Base-by-base conservation (phyloP, 2,113 vertebrate species). In the Rana temporaria region DNA sequence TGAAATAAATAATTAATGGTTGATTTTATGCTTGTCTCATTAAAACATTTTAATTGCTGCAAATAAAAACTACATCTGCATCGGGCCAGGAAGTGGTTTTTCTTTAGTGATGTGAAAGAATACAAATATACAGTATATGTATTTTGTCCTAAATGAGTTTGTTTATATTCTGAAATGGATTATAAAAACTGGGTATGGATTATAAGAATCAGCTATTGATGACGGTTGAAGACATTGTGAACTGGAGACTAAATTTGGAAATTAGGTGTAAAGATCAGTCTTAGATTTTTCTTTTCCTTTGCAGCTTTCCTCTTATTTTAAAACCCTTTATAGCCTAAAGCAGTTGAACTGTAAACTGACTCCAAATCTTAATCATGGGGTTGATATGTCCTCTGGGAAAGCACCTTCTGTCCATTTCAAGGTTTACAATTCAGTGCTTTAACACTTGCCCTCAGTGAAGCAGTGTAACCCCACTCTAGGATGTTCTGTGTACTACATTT, bases 1-100 rank as follows among this genome's bases (percentile, higher is more conserved):
- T 93, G 93, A 95, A 95, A 95, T 92, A 94, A 97, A 97, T 96
- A 97, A 98, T 98, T 96, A 97, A 98, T 98, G 97, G 95, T 93
- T 93, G 96, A 96, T 96, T 93, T 95, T 95, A 96, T 93, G 97
- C 90, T 94, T 97, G 96, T 98, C 97, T 97, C 96, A 98, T 99
- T 96, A 99, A 98, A 97, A 98, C 95, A 96, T 96, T 98, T 97
- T 97, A 97, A 97, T 96, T 94, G 95, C 96, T 90, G 94, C 94
- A 92, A 95, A 95, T 92, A 95, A 94, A 90, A 83, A 94, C 93
- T 91, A 89, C 93, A 90, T 91, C 93, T 92, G 91, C 64, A 75
- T 66, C 32, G 16, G 63, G 53, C 84, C 17, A 59, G 26, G 48
- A 30, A 14, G 60, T 19, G 14, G 12, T 63, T 64, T 26, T 17